Base-by-base conservation (phyloP, 2,888 invertebrate species). In the Clitarchus hookeri region DNA sequence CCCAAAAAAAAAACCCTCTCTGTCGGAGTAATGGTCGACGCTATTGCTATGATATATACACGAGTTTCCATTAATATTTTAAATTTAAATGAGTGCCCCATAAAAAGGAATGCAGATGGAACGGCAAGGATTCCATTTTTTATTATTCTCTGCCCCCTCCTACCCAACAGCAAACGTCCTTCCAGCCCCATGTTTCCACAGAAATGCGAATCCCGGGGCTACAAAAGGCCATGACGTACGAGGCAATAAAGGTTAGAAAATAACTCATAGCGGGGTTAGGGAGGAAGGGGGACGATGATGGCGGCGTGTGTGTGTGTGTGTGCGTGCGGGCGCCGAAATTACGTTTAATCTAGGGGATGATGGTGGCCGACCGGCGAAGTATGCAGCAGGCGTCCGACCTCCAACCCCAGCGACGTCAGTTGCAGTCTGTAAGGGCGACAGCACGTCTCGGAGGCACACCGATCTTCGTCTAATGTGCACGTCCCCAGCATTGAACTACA, bases 11-110 rank as follows among this genome's bases (percentile, higher is more conserved):
- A 65, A 8, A 65, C 65, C 23, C 65, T 65, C 65, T 65, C 65
- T 65, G 65, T 65, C 65, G 23, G 65, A 65, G 65, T 65, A 65
- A 65, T n/a, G 65, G 65, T 65, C 65, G n/a, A 65, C 65, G 65
- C 65, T 65, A 65, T 65, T 65, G 65, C 65, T 65, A 65, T 65
- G 65, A 65, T 65, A 65, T 65, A 86, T 85, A 87, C 87, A 83
- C 86, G 86, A 84, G 86, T 86, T 87, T 86, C 87, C 87, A 87
- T 87, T 87, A 87, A 87, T 87, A 87, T 87, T 87, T 87, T 87
- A 85, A 87, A 87, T 87, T 86, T 87, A 87, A 87, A 87, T 87
- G 86, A 87, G 87, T 86, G 65, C 86, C 84, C 87, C 86, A 87
- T 87, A 86, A 86, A 87, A 87, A 85, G 84, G 85, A 84, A 86